Percentiles rank a stretch among this genome's conserved stretches.
Evolutionary conservation across 2,797 vertebrate species (phyloP).

Genomic region (Spea hammondii): DNA sequence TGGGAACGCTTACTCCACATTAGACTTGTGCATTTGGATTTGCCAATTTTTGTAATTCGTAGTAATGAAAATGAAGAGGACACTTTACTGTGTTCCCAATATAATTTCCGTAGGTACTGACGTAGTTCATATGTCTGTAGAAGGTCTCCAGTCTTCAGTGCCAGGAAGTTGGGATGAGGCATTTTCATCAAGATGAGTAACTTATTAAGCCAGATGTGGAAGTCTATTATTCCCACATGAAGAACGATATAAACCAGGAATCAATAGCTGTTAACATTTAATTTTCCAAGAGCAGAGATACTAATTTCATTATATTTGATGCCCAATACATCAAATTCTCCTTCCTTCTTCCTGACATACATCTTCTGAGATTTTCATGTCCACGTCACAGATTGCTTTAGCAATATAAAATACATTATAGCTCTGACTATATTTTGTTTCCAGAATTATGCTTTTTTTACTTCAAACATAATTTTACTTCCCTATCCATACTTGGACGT

Average conservation of each 20-base stretch:
- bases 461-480: no score
- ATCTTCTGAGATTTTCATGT: no score
- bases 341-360: no score
- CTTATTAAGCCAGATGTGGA: constrained; percentile 42
- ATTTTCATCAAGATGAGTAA: constrained; percentile 34
- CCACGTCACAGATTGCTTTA: no score
- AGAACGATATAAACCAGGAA: constrained; percentile 12
- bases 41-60: no score
- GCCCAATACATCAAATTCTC: background rate
- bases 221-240: constrained; percentile 20
- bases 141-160: constrained; percentile 16
- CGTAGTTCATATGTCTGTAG: constrained; percentile 31
- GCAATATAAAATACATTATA: no score
- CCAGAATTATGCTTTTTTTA: no score
- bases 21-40: no score
- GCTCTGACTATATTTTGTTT: no score
- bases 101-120: constrained; percentile 19
- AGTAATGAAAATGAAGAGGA: no score
- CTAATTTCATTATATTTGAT: constrained; percentile 24
- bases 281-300: constrained; percentile 14
- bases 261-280: constrained; percentile 13
- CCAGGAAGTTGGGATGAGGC: constrained; percentile 24
- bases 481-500: no score
- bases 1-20: no score
- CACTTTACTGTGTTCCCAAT: constrained; percentile 5